phyloP scores from a whole-genome alignment of 2,888 invertebrate species.

The Andrena praecox region DNA sequence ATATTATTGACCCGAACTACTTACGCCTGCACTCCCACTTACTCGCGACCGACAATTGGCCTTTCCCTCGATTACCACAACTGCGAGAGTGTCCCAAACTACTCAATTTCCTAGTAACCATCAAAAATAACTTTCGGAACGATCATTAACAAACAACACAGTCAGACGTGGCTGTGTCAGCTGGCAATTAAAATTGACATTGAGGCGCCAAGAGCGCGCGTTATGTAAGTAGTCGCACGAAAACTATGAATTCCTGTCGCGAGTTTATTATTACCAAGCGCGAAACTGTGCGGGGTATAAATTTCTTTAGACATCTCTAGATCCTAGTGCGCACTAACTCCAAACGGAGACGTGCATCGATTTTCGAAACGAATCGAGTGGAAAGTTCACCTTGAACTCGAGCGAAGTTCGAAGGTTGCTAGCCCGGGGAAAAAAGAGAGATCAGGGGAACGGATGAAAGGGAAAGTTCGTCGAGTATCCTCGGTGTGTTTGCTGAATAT shows the following conservation, averaged over 20 bases:
- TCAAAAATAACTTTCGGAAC: not conserved
- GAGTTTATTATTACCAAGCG: not conserved
- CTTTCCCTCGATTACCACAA: not conserved
- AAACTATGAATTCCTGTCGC: not conserved
- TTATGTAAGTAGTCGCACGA: not conserved
- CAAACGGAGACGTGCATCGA: not conserved
- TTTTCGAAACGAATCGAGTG: slow-evolving; percentile 4
- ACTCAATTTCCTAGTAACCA: no score
- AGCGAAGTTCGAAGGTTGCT: slow-evolving; percentile 37
- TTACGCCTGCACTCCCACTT: slow-evolving; percentile 17
- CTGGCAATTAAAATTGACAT: slow-evolving; percentile 8
- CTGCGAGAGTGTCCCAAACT: not conserved
- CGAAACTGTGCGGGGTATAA: not conserved
- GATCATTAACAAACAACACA: not conserved
- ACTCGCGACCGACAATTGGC: not conserved
- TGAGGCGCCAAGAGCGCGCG: not conserved
- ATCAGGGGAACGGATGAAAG: not conserved
- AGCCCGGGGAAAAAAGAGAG: not conserved
- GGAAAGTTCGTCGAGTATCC: not conserved
- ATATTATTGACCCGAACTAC: slow-evolving; percentile 64
- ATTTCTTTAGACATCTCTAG: not conserved
- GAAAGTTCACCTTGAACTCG: slow-evolving; percentile 38
- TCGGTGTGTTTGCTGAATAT: not conserved
- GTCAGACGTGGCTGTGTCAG: no score
- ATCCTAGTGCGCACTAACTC: not conserved